Evolutionary conservation across 1,140 invertebrate genomes (phyloP).

Genomic region (Conus ventricosus): DNA sequence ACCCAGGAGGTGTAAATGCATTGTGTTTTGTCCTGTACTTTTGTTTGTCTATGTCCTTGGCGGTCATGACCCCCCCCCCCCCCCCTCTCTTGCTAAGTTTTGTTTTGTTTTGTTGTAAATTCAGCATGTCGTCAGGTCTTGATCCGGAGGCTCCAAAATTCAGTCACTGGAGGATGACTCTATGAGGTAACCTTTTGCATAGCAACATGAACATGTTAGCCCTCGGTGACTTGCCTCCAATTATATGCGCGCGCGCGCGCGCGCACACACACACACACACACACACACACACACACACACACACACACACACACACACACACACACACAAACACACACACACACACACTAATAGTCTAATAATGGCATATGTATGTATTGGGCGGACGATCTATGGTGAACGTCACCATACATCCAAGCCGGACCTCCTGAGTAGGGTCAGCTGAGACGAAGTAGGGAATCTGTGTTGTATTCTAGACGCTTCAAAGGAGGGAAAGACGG

Average conservation of each 20-base stretch:
- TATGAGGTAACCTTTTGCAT: not conserved
- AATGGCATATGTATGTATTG: not conserved
- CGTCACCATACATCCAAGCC: not conserved
- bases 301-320: not conserved
- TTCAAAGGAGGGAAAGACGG: no score
- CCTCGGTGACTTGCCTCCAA: not conserved
- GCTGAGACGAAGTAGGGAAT: not conserved
- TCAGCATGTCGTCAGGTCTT: no score
- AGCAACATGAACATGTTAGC: not conserved
- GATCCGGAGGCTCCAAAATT: not conserved
- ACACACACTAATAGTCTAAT: no score
- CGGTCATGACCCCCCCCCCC: not conserved
- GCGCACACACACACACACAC: slow-evolving; percentile 8
- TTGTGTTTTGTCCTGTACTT: no score
- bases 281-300: slow-evolving; percentile 12
- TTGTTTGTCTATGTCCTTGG: no score
- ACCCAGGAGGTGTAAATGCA: no score
- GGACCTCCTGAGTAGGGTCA: not conserved
- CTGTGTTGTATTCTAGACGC: not conserved
- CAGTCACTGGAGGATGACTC: not conserved
- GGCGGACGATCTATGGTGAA: not conserved
- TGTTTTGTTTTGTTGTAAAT: no score
- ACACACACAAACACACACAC: not conserved
- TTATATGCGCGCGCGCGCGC: not conserved
- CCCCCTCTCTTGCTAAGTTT: not conserved